Percentiles rank a stretch among this genome's conserved stretches.
These are phyloP conservation scores for Galeopsomyia nigrocyanea DNA, from an alignment of 2,888 invertebrate genomes.

Conservation along the genomic window DNA sequence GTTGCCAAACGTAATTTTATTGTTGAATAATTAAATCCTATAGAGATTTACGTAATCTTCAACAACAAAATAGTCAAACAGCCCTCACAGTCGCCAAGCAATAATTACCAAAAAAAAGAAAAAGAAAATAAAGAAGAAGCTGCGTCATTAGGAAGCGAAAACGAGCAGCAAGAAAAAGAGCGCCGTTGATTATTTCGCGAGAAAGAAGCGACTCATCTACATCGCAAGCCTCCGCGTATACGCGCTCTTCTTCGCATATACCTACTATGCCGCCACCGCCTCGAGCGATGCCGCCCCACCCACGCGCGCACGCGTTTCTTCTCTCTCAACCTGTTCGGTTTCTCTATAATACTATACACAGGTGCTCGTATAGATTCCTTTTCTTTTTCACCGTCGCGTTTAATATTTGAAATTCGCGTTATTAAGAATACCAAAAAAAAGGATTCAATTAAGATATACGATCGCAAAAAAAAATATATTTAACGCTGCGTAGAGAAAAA, in stretches of 20 bases:
- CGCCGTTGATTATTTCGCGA: no score
- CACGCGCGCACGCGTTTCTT: constrained; percentile 55
- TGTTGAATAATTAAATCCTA: no score
- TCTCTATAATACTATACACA: constrained; percentile 54
- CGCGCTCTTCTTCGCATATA: background rate
- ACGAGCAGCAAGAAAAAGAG: no score
- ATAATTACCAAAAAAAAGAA: background rate
- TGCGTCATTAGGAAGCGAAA: background rate
- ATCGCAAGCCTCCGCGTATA: constrained; percentile 2
- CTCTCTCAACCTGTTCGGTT: constrained; percentile 63
- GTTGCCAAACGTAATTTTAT: no score
- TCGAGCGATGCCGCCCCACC: constrained; percentile 66
- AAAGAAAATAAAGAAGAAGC: background rate
- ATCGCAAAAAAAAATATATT: no score
- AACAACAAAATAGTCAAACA: no score
- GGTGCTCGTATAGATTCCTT: constrained; percentile 63
- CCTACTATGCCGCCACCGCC: no score
- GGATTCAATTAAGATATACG: no score
- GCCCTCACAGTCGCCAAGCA: no score
- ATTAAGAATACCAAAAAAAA: no score
- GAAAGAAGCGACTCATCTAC: constrained; percentile 29
- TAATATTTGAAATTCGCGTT: no score
- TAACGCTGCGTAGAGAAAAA: constrained; percentile 17
- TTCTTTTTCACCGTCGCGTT: background rate
- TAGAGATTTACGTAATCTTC: no score